phyloP scores from a whole-genome alignment of 2,797 vertebrate species.

The Carapus acus region DNA sequence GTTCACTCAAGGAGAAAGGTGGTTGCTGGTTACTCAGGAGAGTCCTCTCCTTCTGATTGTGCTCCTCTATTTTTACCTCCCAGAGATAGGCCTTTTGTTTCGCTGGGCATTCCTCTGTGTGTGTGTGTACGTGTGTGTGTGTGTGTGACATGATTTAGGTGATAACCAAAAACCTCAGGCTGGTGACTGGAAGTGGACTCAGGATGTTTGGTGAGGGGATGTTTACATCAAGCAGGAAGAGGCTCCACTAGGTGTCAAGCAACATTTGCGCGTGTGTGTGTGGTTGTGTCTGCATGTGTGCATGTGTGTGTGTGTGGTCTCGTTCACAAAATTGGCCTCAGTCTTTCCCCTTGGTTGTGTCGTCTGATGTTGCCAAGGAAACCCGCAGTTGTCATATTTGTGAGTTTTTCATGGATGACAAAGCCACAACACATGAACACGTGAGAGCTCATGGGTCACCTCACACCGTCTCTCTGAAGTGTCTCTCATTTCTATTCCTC shows the following conservation, averaged over 20 bases:
- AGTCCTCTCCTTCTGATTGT: conserved; percentile 1
- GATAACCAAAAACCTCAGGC: neutral
- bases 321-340: conserved; percentile 5
- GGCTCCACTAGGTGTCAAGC: neutral
- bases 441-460: too few relatives aligned
- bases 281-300: neutral
- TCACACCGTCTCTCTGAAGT: neutral
- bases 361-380: neutral
- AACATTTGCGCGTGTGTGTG: conserved; percentile 7
- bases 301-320: neutral
- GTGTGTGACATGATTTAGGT: too few relatives aligned
- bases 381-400: too few relatives aligned
- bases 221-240: conserved; percentile 25
- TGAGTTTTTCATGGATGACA: too few relatives aligned
- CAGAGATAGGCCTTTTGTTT: neutral
- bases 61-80: conserved; percentile 17
- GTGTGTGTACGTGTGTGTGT: too few relatives aligned
- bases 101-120: neutral
- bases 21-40: neutral
- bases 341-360: neutral
- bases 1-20: neutral
- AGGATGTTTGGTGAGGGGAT: conserved; percentile 28
- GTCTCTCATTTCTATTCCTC: too few relatives aligned
- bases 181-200: too few relatives aligned
- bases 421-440: too few relatives aligned